These are phyloP conservation scores for Aix galericulata DNA, from an alignment of 2,113 vertebrate genomes.

Conservation along the genomic window DNA sequence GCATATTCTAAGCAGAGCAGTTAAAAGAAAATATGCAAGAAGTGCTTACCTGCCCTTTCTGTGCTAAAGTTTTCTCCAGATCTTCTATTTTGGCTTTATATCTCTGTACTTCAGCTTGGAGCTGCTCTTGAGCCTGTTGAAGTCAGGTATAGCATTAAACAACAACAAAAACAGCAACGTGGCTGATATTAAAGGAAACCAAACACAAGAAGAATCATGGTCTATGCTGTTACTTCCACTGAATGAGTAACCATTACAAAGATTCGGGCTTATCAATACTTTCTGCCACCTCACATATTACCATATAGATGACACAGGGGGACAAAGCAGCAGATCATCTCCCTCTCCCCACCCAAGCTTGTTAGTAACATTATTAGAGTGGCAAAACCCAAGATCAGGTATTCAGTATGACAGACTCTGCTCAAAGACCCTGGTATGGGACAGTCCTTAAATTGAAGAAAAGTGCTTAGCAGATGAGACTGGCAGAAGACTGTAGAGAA, in stretches of 20 bases:
- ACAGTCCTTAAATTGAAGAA: background rate
- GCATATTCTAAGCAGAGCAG: background rate
- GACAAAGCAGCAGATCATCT: background rate
- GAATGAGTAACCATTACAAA: background rate
- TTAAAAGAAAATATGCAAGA: background rate
- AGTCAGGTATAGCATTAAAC: slow-evolving; percentile 29
- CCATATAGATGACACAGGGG: background rate
- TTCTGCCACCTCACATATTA: background rate
- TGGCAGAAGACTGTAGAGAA: background rate
- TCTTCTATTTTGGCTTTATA: slow-evolving; percentile 99
- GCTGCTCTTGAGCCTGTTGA: slow-evolving; percentile 91
- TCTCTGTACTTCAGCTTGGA: slow-evolving; percentile 91
- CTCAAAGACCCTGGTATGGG: background rate
- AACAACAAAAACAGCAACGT: background rate
- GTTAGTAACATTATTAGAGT: background rate
- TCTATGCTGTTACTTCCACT: background rate
- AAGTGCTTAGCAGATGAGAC: background rate
- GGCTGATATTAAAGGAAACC: background rate
- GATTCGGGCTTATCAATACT: background rate
- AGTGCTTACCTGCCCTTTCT: slow-evolving; percentile 90
- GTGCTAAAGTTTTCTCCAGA: slow-evolving; percentile 89
- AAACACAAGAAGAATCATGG: background rate
- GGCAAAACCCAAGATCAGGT: background rate
- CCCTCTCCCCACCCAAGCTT: background rate
- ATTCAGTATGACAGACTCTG: background rate